phyloP scores from a whole-genome alignment of 2,888 invertebrate species.

The Platycnemis pennipes region DNA sequence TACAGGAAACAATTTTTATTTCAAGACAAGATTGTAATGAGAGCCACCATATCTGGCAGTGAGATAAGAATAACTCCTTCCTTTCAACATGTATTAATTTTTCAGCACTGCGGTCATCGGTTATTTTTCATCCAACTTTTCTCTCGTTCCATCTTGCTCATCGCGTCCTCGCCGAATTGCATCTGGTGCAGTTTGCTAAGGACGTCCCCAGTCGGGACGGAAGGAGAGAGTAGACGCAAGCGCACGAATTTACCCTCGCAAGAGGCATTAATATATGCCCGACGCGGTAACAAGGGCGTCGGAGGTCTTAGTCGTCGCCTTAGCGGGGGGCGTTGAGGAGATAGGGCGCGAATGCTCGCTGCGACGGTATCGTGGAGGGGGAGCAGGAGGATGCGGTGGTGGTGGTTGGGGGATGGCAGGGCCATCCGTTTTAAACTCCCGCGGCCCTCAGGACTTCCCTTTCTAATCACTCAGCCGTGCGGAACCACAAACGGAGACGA shows the following conservation, averaged over 20 bases:
- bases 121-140: neutral
- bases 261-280: neutral
- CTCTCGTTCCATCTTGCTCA: neutral
- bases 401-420: neutral
- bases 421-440: neutral
- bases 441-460: neutral
- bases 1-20: neutral
- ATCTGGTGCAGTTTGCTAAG: neutral
- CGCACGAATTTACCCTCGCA: neutral
- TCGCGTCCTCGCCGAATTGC: neutral
- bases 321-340: neutral
- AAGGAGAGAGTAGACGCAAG: neutral
- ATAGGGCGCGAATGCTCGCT: neutral
- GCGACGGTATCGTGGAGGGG: neutral
- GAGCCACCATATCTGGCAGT: neutral
- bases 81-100: neutral
- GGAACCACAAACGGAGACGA: neutral
- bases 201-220: neutral
- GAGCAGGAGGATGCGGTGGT: too few species aligned
- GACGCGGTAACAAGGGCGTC: neutral
- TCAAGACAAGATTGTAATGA: neutral
- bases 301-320: neutral
- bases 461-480: conserved; percentile 23
- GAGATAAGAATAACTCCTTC: neutral
- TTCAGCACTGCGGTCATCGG: neutral